Evolutionary conservation across 2,888 invertebrate species (phyloP).

Genomic region (Rotaria macrura): DNA sequence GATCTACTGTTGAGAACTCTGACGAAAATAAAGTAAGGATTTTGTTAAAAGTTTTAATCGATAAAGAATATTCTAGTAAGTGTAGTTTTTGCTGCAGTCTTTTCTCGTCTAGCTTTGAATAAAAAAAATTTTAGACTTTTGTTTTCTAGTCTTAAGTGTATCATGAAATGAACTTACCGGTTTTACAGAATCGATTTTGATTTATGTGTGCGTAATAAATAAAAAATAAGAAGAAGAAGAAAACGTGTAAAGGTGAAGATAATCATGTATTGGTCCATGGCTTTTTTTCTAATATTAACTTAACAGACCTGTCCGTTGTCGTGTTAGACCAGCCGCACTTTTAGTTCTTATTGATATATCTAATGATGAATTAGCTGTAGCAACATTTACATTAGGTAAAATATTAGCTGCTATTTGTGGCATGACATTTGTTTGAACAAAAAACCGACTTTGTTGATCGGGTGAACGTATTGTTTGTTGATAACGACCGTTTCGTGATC

Average conservation of each 20-base stretch:
- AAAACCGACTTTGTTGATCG: neutral
- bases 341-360: neutral
- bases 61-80: too few species aligned
- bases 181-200: neutral
- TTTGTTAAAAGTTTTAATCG: too few species aligned
- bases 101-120: too few species aligned
- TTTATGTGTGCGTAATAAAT: neutral
- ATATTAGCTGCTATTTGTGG: neutral
- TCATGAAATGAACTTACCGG: neutral
- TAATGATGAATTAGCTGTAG: neutral
- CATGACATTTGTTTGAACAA: neutral
- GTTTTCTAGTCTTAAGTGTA: neutral
- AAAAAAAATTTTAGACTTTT: too few species aligned
- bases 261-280: neutral
- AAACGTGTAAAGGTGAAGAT: neutral
- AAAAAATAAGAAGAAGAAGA: neutral
- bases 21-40: too few species aligned
- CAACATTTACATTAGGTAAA: neutral
- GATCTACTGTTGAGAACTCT: too few species aligned
- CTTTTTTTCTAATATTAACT: neutral
- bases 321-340: neutral
- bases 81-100: too few species aligned
- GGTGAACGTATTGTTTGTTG: neutral
- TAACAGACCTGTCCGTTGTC: slow-evolving; percentile 7
- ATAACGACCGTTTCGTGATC: neutral